phyloP scores from a whole-genome alignment of 2,888 invertebrate species.

The Copidosoma aretas region DNA sequence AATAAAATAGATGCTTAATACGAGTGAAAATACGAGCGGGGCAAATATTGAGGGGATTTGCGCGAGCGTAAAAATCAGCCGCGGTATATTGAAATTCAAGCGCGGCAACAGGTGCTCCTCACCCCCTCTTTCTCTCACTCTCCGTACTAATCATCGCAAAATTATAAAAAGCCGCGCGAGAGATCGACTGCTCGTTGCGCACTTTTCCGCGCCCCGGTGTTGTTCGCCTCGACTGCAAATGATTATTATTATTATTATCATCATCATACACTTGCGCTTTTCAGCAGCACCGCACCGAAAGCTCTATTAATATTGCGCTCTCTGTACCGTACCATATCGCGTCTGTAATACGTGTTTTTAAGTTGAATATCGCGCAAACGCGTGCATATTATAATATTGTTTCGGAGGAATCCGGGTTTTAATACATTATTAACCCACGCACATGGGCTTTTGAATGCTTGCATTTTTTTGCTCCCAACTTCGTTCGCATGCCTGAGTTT shows the following conservation, averaged over 20 bases:
- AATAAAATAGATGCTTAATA: background rate
- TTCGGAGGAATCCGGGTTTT: background rate
- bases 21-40: background rate
- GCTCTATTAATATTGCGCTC: slow-evolving; percentile 12
- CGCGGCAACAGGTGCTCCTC: slow-evolving; percentile 30
- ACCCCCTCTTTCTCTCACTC: slow-evolving; percentile 1
- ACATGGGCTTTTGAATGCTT: too few species aligned
- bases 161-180: slow-evolving; percentile 33
- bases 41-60: slow-evolving; percentile 20
- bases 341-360: background rate
- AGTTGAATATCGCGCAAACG: background rate
- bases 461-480: too few species aligned
- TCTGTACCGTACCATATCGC: slow-evolving; percentile 4
- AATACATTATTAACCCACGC: too few species aligned
- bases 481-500: too few species aligned
- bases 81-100: slow-evolving; percentile 31
- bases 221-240: slow-evolving; percentile 20
- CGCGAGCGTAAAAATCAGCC: slow-evolving; percentile 25
- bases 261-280: too few species aligned
- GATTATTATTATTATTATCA: too few species aligned
- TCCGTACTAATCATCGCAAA: slow-evolving; percentile 37
- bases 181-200: slow-evolving; percentile 13
- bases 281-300: slow-evolving; percentile 17
- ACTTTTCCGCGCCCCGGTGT: slow-evolving; percentile 6
- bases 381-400: background rate